Evolutionary conservation across 2,113 vertebrate genomes (phyloP), one percentile per base, ranked within the genome.

Genomic region (Solea senegalensis): DNA sequence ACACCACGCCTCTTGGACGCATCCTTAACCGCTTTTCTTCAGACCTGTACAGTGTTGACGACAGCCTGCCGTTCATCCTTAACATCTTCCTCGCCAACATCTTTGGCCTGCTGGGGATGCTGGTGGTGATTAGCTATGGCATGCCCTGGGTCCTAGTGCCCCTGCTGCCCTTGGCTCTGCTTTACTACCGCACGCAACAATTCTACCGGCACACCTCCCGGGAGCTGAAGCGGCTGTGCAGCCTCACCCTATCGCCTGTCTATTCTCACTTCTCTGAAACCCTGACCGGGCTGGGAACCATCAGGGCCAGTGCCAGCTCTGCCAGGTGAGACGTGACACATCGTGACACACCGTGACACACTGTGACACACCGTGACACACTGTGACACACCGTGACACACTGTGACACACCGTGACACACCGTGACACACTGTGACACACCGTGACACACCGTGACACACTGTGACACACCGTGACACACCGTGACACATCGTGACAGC

Each of bases 11-110:
- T 1, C 80, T 86, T 7, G 98, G 98, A 11, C 94, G 95, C 3
- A 88, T 99, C 53, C 90, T 99, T 9, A 99, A 98, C 92, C 96
- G 98, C 49, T 97, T 99, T 84, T 98, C 97, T n/a, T 98, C 98
- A 0, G 98, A 99, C 28, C 63, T 99, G 68, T 96, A 96, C 90
- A 93, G 91, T 0, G 93, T 94, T 15, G 97, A 99, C 16, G 95
- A 97, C 91, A 95, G 88, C 65, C 88, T 99, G 80, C 97, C 98
- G 0, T 99, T 99, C 83, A 68, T 95, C 40, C 94, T 99, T 51
- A 99, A 99, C 89, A 96, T 98, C 86, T 90, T 99, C 39, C 86
- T 99, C 83, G 95, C 97, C 81, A 94, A 95, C 13, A 4, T 90
- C 0, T 96, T 92, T 0, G 91, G 93, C 9, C 89, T 99, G 75